Conservation (phyloP, 2,888 invertebrate genomes). For the Platycnemis pennipes region DNA sequence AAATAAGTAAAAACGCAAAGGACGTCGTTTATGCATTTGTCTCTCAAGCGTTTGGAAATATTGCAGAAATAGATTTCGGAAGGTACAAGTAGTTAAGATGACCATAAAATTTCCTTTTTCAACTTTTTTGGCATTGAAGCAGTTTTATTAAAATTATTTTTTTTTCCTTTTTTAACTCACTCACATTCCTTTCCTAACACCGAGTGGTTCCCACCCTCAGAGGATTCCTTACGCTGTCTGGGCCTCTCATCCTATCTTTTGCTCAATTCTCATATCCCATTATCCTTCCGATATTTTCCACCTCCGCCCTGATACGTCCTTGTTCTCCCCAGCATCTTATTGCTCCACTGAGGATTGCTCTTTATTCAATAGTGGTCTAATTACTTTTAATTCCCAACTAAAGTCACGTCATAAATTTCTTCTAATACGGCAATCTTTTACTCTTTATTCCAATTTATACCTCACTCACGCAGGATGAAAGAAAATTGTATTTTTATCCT, state of each 20-base stretch:
- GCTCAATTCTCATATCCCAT: background rate
- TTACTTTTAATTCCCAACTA: background rate
- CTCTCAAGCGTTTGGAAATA: too few species aligned
- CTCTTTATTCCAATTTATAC: too few species aligned
- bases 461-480: too few species aligned
- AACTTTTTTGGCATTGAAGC: too few species aligned
- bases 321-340: background rate
- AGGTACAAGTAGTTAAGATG: too few species aligned
- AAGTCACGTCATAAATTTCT: background rate
- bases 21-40: too few species aligned
- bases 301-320: background rate
- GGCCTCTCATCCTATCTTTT: background rate
- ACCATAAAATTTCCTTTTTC: too few species aligned
- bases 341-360: background rate
- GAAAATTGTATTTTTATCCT: too few species aligned
- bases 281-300: background rate
- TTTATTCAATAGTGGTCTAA: background rate
- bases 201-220: background rate
- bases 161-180: background rate
- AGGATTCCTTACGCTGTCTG: background rate
- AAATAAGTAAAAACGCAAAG: too few species aligned
- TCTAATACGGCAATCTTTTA: too few species aligned
- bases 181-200: background rate
- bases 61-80: too few species aligned
- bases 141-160: too few species aligned